Percentiles rank a stretch among this genome's conserved stretches.
These are phyloP conservation scores for Trissolcus basalis DNA, from an alignment of 1,140 invertebrate species.

Conservation along the genomic window DNA sequence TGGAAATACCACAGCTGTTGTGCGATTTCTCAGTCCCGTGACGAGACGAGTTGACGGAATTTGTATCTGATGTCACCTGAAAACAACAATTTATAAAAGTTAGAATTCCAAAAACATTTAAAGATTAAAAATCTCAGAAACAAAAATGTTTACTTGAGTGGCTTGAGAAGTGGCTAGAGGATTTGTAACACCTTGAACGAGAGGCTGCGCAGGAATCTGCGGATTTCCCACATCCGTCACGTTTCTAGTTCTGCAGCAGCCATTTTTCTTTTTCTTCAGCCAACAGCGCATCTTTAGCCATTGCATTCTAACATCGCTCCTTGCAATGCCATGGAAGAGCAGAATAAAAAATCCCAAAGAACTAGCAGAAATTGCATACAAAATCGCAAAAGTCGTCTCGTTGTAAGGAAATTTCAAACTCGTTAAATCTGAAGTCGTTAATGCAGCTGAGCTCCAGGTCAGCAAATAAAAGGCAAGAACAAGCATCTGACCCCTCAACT, in stretches of 20 bases:
- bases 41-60: conserved; percentile 69
- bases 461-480: conserved; percentile 85
- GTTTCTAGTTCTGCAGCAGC: conserved; percentile 80
- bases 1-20: conserved; percentile 63
- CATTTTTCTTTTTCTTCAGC: conserved; percentile 78
- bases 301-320: conserved; percentile 86
- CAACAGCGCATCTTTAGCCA: conserved; percentile 83
- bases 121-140: background rate
- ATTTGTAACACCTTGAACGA: conserved; percentile 66
- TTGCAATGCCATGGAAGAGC: conserved; percentile 89
- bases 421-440: conserved; percentile 82
- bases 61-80: conserved; percentile 69
- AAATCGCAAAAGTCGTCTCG: conserved; percentile 86
- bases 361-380: conserved; percentile 84
- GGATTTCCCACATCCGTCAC: conserved; percentile 80
- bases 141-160: conserved; percentile 59
- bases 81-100: conserved; percentile 4
- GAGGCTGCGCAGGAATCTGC: conserved; percentile 75
- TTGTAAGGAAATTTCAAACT: conserved; percentile 80
- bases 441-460: conserved; percentile 84
- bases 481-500: conserved; percentile 87
- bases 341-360: conserved; percentile 88
- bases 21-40: conserved; percentile 67
- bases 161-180: conserved; percentile 69
- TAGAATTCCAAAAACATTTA: too few species aligned